Conservation (phyloP, 2,888 invertebrate genomes). For the Idaea biselata region DNA sequence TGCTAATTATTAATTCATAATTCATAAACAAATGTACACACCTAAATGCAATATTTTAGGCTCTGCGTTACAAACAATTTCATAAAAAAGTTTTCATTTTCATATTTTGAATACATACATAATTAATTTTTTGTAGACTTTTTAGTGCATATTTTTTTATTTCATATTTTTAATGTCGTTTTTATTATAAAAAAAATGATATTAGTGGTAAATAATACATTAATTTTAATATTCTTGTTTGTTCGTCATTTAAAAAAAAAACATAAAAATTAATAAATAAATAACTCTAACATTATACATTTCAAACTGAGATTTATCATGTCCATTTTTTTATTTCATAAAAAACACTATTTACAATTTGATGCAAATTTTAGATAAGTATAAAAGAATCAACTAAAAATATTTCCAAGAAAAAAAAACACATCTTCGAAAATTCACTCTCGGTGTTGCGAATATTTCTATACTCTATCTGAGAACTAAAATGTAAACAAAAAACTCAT, state of each 20-base stretch:
- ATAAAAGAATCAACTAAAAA: too few relatives aligned
- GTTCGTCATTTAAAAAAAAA: background rate
- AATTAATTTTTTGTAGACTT: background rate
- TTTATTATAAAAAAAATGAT: background rate
- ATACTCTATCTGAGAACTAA: too few relatives aligned
- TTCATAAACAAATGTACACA: background rate
- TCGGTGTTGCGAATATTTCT: too few relatives aligned
- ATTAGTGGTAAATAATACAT: background rate
- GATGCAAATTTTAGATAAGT: background rate
- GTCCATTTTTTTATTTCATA: background rate
- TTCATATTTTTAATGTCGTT: background rate
- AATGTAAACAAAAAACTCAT: too few relatives aligned
- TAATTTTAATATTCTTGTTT: background rate
- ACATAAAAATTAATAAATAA: conserved; percentile 2
- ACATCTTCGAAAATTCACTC: too few relatives aligned
- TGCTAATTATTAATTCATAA: background rate
- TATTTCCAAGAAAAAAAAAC: too few relatives aligned
- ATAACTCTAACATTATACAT: background rate
- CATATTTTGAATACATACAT: background rate
- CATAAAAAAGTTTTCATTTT: background rate
- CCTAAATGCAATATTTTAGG: background rate
- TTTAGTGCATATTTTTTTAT: background rate
- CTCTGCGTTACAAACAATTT: background rate
- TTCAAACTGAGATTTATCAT: background rate
- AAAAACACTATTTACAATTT: background rate